Base-by-base conservation (phyloP, 2,113 vertebrate species). In the Poeciliopsis prolifica region DNA sequence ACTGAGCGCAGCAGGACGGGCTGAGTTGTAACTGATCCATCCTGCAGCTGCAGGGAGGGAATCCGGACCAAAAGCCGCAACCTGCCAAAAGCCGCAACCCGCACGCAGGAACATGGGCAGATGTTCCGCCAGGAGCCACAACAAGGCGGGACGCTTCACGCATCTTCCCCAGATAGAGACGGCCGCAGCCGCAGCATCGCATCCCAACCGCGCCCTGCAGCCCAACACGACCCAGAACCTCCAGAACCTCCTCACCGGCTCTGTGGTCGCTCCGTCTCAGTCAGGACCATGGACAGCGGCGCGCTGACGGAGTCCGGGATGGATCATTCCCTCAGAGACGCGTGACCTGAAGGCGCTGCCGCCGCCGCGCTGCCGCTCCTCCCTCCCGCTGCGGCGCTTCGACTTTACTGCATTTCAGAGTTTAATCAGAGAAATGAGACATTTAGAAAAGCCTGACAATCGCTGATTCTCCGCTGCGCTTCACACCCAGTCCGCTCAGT, bases 241-340 rank as follows among this genome's bases (percentile, higher is more conserved):
- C 67, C 35, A 37, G 35, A 37, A 68, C 75, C 83, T 37, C 86
- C 35, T 73, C 74, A 92, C 94, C 93, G 92, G 94, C 89, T 84
- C 87, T 86, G 74, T 79, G 88, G 77, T 88, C 75, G 90, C 89
- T 76, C 70, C 4, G 76, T 71, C 89, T 94, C 94, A 94, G 92
- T 91, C 91, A 89, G 93, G 91, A 93, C 91, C 93, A 92, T 88
- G 94, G 95, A 94, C 85, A 93, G 91, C 93, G 91, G 85, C 92
- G 94, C 92, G 95, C 94, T 92, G 88, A 87, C 89, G 94, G 93
- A 92, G 92, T 95, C 95, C 93, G 83, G 87, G 91, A 90, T 91
- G 88, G 91, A 79, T 91, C 93, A 94, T 94, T 74, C 77, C 51
- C 90, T 81, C 85, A 70, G 62, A 79, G 83, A 86, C 81, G 42